Conservation (phyloP, 2,797 vertebrate genomes). For the Labroides dimidiatus region DNA sequence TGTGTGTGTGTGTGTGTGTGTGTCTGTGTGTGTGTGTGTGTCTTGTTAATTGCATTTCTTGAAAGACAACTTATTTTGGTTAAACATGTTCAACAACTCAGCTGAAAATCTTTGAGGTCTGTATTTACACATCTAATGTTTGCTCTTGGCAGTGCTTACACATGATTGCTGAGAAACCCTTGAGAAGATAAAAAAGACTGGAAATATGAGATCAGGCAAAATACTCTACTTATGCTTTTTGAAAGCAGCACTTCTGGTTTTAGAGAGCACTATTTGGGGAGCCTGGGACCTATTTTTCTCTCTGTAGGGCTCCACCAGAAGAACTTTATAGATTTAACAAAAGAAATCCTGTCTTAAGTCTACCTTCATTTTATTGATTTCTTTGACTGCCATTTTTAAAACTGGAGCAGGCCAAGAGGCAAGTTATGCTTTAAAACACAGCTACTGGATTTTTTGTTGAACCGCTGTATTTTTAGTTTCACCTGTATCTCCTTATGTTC, state of each 20-base stretch:
- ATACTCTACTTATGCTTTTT: not conserved
- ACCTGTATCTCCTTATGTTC: not conserved
- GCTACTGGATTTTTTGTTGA: slow-evolving; percentile 13
- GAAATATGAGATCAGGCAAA: slow-evolving; percentile 10
- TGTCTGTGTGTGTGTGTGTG: not conserved
- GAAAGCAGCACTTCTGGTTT: slow-evolving; percentile 2
- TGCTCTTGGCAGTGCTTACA: slow-evolving; percentile 1
- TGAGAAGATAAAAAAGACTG: not conserved
- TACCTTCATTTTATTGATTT: not conserved
- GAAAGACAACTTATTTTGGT: slow-evolving; percentile 13
- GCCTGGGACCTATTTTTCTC: slow-evolving; percentile 9
- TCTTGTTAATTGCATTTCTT: slow-evolving; percentile 5
- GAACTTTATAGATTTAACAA: slow-evolving; percentile 24
- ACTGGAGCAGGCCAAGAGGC: slow-evolving; percentile 8
- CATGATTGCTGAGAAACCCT: slow-evolving; percentile 11
- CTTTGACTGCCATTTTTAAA: slow-evolving; percentile 22
- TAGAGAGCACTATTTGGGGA: slow-evolving; percentile 7
- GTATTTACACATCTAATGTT: not conserved
- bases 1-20: not conserved
- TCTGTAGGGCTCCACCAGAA: not conserved
- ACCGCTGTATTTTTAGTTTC: slow-evolving; percentile 6
- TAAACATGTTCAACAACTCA: slow-evolving; percentile 8
- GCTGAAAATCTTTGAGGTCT: not conserved
- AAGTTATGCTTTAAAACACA: slow-evolving; percentile 1
- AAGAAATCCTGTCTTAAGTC: not conserved